A percentile compares a stretch with the other conserved stretches of the same genome.
Conservation (phyloP, 2,797 vertebrate species). For the Pterois miles region DNA sequence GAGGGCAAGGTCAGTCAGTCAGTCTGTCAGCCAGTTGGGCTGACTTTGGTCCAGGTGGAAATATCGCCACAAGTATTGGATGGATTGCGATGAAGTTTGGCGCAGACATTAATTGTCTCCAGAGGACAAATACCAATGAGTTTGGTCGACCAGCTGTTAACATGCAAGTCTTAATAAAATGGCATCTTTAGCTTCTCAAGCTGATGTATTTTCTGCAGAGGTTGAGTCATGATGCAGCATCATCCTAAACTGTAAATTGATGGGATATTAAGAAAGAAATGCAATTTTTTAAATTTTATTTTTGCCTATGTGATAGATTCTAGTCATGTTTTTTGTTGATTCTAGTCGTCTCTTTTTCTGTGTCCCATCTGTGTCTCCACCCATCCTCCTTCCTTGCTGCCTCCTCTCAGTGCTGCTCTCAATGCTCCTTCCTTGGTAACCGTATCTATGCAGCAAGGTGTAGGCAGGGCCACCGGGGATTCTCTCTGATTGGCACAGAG, state of each 20-base stretch:
- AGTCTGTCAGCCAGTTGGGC: background rate
- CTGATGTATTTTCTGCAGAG: background rate
- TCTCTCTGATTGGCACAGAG: conserved; percentile 50
- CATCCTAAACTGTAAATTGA: background rate
- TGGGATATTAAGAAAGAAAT: background rate
- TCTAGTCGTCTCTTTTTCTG: background rate
- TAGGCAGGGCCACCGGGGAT: conserved; percentile 29
- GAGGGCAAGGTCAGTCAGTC: background rate
- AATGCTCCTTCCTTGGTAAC: conserved; percentile 53
- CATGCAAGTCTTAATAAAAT: background rate
- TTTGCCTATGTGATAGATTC: conserved; percentile 1
- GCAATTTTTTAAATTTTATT: background rate
- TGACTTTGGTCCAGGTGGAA: background rate
- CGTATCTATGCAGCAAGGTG: conserved; percentile 55
- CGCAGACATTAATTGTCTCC: background rate
- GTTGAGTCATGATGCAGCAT: background rate
- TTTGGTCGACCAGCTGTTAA: background rate
- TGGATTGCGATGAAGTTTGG: background rate
- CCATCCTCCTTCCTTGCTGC: conserved; percentile 10
- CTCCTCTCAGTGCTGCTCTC: conserved; percentile 3
- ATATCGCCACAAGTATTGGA: background rate
- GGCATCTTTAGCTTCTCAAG: background rate
- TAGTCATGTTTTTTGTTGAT: background rate
- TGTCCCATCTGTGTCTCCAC: background rate
- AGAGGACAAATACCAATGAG: background rate